phyloP scores from a whole-genome alignment of 2,797 vertebrate genomes.

The Sebastes minor region DNA sequence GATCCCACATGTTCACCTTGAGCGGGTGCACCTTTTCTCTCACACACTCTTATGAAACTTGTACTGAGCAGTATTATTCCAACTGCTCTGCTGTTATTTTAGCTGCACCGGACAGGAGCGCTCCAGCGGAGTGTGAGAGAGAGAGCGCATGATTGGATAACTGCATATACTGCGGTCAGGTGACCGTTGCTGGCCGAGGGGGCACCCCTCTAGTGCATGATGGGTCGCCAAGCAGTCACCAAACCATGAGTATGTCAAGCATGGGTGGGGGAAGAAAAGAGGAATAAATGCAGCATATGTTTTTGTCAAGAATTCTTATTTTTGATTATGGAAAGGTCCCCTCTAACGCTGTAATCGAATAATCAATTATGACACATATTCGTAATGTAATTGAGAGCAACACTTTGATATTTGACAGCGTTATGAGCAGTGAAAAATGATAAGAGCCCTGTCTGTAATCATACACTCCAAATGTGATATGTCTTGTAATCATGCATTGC shows the following conservation, averaged over 20 bases:
- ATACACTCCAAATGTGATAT: slow-evolving; percentile 47
- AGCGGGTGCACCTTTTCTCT: slow-evolving; percentile 33
- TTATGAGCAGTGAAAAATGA: slow-evolving; percentile 37
- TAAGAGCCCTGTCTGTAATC: slow-evolving; percentile 52
- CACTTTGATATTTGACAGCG: slow-evolving; percentile 29
- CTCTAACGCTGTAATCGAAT: background rate
- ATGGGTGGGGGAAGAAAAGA: too few species aligned
- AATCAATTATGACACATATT: slow-evolving; percentile 19
- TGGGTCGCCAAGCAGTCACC: slow-evolving; percentile 35
- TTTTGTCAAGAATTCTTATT: background rate
- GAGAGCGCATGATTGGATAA: slow-evolving; percentile 49
- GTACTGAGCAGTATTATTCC: slow-evolving; percentile 55
- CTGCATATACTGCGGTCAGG: slow-evolving; percentile 43
- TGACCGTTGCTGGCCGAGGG: slow-evolving; percentile 42
- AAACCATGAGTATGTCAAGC: slow-evolving; percentile 19
- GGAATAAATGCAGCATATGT: background rate
- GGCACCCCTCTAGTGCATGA: background rate
- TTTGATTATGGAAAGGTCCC: background rate
- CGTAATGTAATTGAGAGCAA: slow-evolving; percentile 21
- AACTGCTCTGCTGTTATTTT: slow-evolving; percentile 65
- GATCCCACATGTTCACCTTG: slow-evolving; percentile 50
- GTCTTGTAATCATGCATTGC: slow-evolving; percentile 37
- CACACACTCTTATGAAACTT: slow-evolving; percentile 54
- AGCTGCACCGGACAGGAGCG: slow-evolving; percentile 52
- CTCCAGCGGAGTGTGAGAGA: slow-evolving; percentile 54